Evolutionary conservation across 2,113 vertebrate genomes (phyloP).

Genomic region (Condylura cristata): DNA sequence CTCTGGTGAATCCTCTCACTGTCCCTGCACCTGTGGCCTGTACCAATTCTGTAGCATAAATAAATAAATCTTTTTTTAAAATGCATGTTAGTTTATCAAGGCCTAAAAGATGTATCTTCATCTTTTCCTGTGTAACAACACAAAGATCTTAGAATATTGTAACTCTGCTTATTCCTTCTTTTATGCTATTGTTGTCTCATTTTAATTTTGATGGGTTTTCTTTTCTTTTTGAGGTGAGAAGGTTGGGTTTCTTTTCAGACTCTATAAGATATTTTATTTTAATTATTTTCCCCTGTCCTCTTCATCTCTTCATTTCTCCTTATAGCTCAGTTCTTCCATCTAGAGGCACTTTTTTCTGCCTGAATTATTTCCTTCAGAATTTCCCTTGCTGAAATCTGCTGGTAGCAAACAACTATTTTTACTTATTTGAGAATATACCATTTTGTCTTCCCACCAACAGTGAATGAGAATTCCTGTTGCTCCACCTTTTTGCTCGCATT

Average conservation of each 20-base stretch:
- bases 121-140: not conserved
- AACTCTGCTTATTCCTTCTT: not conserved
- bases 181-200: not conserved
- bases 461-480: not conserved
- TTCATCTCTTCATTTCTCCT: not conserved
- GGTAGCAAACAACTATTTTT: not conserved
- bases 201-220: conserved; percentile 14
- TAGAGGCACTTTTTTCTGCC: not conserved
- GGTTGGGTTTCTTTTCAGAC: conserved; percentile 22
- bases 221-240: no score
- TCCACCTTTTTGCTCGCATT: not conserved
- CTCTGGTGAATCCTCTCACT: no score
- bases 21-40: no score
- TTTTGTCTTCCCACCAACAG: not conserved
- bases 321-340: not conserved
- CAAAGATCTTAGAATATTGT: not conserved
- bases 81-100: not conserved
- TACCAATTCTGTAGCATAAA: no score
- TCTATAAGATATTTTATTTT: not conserved
- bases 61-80: no score
- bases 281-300: not conserved
- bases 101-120: not conserved
- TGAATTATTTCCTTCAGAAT: conserved; percentile 6
- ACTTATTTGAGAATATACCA: not conserved
- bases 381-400: not conserved